phyloP scores from a whole-genome alignment of 1,140 invertebrate genomes.

The Neodiprion pinetum region DNA sequence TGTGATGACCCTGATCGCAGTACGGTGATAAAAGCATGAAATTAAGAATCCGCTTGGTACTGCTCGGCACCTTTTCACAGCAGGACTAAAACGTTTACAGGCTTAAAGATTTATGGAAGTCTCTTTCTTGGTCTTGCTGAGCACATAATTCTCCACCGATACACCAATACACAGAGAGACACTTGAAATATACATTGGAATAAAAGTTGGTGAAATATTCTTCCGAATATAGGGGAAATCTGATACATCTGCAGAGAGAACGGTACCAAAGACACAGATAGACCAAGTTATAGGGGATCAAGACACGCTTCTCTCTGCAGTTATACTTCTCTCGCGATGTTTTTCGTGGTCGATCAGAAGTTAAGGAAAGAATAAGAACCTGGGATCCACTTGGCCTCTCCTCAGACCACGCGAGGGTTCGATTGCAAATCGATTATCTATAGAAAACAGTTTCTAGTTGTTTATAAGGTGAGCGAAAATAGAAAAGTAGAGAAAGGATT shows the following conservation, averaged over 20 bases:
- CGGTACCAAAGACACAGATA: background rate
- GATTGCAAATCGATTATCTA: background rate
- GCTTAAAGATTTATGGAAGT: background rate
- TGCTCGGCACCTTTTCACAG: constrained; percentile 1
- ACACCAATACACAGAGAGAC: background rate
- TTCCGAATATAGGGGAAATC: background rate
- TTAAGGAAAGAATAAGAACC: background rate
- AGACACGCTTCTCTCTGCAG: background rate
- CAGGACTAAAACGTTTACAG: background rate
- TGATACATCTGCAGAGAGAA: background rate
- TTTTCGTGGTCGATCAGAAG: background rate
- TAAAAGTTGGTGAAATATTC: background rate
- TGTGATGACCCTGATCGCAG: background rate
- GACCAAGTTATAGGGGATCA: too few relatives aligned
- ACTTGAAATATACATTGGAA: background rate
- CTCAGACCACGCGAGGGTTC: background rate
- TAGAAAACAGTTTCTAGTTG: too few relatives aligned
- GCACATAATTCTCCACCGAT: background rate
- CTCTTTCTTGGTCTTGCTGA: background rate
- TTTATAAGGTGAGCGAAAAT: background rate
- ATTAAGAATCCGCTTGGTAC: background rate
- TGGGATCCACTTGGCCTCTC: background rate
- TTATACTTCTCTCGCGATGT: background rate
- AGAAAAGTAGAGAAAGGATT: background rate
- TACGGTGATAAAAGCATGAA: background rate